Evolutionary conservation across 1,140 invertebrate species (phyloP).

Genomic region (Yoshiicerus persimilis): DNA sequence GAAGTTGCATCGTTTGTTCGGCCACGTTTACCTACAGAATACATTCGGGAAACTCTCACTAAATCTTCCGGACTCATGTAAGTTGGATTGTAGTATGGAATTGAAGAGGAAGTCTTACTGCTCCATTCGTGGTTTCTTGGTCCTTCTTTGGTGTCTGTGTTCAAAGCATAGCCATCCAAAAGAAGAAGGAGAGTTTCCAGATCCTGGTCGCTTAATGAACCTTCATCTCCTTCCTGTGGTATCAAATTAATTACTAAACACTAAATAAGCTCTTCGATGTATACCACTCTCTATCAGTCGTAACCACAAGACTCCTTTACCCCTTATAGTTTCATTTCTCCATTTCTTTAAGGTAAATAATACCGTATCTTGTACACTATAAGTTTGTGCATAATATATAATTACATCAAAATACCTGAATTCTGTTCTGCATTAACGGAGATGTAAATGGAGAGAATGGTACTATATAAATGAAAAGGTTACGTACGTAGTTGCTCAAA

Average conservation of each 20-base stretch:
- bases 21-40: slow-evolving; percentile 13
- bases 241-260: neutral
- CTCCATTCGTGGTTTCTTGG: neutral
- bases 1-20: neutral
- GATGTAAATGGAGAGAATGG: neutral
- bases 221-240: neutral
- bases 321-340: too few relatives aligned
- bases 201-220: slow-evolving; percentile 33
- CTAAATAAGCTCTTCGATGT: too few relatives aligned
- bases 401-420: too few relatives aligned
- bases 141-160: neutral
- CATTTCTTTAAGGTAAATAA: too few relatives aligned
- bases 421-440: neutral
- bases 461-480: neutral
- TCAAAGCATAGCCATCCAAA: slow-evolving; percentile 35
- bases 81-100: slow-evolving; percentile 22
- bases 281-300: too few relatives aligned
- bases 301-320: too few relatives aligned
- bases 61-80: slow-evolving; percentile 29
- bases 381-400: too few relatives aligned
- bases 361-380: too few relatives aligned
- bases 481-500: neutral
- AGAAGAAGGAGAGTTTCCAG: slow-evolving; percentile 37
- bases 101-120: neutral
- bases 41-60: neutral